Evolutionary conservation across 2,888 invertebrate species (phyloP).

Genomic region (Polydrusus pterygomalis): DNA sequence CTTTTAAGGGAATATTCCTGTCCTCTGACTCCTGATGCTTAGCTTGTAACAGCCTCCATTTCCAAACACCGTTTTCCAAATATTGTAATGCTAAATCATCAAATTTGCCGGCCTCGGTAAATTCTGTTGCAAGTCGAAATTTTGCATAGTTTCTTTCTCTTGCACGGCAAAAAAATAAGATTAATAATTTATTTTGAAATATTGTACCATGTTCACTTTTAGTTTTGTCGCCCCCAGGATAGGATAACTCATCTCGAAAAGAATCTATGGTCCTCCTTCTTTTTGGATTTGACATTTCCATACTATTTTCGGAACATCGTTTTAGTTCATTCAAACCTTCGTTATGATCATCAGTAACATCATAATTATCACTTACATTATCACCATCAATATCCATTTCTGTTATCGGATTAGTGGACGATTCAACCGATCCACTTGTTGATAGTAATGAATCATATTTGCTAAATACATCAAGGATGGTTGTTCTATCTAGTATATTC

Average conservation of each 20-base stretch:
- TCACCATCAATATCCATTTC: background rate
- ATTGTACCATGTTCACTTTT: conserved; percentile 15
- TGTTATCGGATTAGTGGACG: background rate
- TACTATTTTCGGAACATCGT: background rate
- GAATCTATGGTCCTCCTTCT: background rate
- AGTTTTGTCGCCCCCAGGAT: conserved; percentile 5
- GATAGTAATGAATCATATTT: background rate
- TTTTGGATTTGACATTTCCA: background rate
- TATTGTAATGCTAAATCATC: conserved; percentile 33
- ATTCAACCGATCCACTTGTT: background rate
- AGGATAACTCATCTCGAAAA: background rate
- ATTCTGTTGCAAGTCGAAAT: conserved; percentile 29
- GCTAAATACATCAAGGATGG: background rate
- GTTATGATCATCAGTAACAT: background rate
- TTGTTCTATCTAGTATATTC: background rate
- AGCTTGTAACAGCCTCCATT: conserved; percentile 20
- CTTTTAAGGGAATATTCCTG: background rate
- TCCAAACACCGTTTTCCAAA: background rate
- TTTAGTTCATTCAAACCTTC: background rate
- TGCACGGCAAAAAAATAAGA: conserved; percentile 27
- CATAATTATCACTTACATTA: background rate
- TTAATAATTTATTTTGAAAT: conserved; percentile 27
- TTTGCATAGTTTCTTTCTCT: background rate
- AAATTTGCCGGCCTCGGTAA: conserved; percentile 13
- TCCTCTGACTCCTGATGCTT: conserved; percentile 16